These are phyloP conservation scores for Neodiprion virginianus DNA, from an alignment of 1,140 invertebrate species.

Conservation along the genomic window DNA sequence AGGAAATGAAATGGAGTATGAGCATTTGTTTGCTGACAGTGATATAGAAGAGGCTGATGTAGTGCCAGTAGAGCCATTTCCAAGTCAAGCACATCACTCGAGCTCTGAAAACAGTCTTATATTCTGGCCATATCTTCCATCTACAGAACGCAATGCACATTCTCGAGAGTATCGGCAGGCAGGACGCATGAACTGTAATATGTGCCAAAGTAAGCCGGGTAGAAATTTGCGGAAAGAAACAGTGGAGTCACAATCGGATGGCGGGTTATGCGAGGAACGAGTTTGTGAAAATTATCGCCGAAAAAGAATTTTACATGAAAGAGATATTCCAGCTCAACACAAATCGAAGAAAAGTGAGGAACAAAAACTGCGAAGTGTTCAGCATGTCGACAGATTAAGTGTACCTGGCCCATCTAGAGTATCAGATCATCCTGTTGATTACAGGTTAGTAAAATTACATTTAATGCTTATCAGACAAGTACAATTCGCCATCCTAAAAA, in stretches of 20 bases:
- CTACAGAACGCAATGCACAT: constrained; percentile 28
- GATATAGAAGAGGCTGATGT: constrained; percentile 60
- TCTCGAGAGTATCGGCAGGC: constrained; percentile 35
- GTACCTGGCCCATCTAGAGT: constrained; percentile 55
- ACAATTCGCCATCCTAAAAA: too few relatives aligned
- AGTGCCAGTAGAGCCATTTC: constrained; percentile 39
- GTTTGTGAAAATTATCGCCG: constrained; percentile 38
- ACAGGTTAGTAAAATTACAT: constrained; percentile 26
- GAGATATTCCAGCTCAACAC: constrained; percentile 36
- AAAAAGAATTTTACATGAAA: constrained; percentile 38
- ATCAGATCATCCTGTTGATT: constrained; percentile 48
- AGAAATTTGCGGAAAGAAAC: constrained; percentile 32
- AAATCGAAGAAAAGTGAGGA: constrained; percentile 40
- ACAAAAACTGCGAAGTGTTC: constrained; percentile 36
- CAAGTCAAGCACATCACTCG: constrained; percentile 39
- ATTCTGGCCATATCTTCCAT: constrained; percentile 32
- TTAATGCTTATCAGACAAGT: background rate
- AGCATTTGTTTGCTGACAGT: constrained; percentile 62
- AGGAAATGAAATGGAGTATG: constrained; percentile 62
- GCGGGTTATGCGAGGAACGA: constrained; percentile 26
- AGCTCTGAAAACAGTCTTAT: constrained; percentile 37
- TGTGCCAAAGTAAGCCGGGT: constrained; percentile 41
- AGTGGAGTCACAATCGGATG: constrained; percentile 27
- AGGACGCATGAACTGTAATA: constrained; percentile 42
- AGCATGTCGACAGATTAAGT: constrained; percentile 39